Base-by-base conservation (phyloP, 2,797 vertebrate species). In the Amblyraja radiata region DNA sequence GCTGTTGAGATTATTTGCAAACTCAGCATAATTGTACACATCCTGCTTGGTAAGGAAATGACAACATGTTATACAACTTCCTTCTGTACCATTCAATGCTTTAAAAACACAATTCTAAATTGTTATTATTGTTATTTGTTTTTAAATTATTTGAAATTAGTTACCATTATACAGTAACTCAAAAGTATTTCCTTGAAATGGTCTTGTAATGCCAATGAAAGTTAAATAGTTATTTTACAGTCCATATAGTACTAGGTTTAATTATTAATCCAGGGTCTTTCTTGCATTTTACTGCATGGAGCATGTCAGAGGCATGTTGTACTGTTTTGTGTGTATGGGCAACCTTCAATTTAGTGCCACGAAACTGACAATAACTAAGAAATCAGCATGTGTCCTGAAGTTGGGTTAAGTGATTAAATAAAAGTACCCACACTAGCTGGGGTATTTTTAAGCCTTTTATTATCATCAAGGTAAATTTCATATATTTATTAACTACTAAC, bases 31-130 rank as follows among this genome's bases (percentile, higher is more conserved):
- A 88, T 63, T 88, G 84, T 88, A 36, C 84, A n/a, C 84, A 65
- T 88, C 84, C 61, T 32, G 18, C 84, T 88, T 88, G 84, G 84
- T 88, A 88, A 88, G 84, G 68, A 88, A 88, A 88, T 88, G 65
- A 68, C n/a, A 36, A 46, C 65, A 68, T 36, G 36, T 68, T 68
- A n/a, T 16, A 68, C n/a, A 68, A 88, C 58, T 88, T 18, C 16
- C 61, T 21, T 32, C 63, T 88, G 61, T 88, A 36, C 61, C 16
- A 68, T 21, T 46, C 25, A 0, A 88, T 10, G 6, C 16, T 18
- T 88, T 65, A n/a, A 28, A 88, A 25, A 23, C n/a, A 88, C 13
- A 36, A 16, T 88, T 88, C 16, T 68, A 63, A 88, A 68, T 36
- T 88, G 65, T 88, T 32, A 68, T 68, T 65, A 14, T 16, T 63